Conservation (phyloP, 2,797 vertebrate species). For the Erithacus rubecula region DNA sequence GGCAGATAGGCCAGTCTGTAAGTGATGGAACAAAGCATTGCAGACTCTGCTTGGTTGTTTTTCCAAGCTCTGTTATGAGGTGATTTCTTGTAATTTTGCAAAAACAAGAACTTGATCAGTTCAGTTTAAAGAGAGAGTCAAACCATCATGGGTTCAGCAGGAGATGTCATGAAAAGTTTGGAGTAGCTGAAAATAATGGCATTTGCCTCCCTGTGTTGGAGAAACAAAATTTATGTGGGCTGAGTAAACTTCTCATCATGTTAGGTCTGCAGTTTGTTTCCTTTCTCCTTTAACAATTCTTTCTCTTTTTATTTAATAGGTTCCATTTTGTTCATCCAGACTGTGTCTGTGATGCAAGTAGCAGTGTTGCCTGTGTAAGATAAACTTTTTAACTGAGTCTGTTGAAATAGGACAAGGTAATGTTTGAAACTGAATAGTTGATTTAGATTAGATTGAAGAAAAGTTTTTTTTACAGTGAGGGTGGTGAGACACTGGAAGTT, state of each 20-base stretch:
- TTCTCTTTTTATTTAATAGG: neutral
- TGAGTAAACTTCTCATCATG: neutral
- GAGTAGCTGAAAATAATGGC: neutral
- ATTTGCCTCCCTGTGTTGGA: neutral
- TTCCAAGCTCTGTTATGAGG: neutral
- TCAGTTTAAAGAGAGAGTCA: neutral
- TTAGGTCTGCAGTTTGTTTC: neutral
- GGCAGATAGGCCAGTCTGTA: neutral
- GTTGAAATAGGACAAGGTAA: neutral
- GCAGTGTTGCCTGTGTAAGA: neutral
- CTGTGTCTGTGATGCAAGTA: neutral
- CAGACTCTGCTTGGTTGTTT: neutral
- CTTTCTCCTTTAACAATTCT: neutral
- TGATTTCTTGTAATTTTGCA: neutral
- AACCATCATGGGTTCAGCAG: neutral
- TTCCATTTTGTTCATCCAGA: neutral
- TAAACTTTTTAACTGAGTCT: neutral
- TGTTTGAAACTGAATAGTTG: rapidly evolving
- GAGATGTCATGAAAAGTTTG: neutral
- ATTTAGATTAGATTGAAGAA: neutral
- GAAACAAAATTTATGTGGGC: neutral
- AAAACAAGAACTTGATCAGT: neutral
- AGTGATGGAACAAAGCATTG: neutral
- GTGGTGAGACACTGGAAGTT: neutral
- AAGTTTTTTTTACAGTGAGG: neutral